Base-by-base conservation (phyloP, 2,888 invertebrate species). In the Nineta flava region DNA sequence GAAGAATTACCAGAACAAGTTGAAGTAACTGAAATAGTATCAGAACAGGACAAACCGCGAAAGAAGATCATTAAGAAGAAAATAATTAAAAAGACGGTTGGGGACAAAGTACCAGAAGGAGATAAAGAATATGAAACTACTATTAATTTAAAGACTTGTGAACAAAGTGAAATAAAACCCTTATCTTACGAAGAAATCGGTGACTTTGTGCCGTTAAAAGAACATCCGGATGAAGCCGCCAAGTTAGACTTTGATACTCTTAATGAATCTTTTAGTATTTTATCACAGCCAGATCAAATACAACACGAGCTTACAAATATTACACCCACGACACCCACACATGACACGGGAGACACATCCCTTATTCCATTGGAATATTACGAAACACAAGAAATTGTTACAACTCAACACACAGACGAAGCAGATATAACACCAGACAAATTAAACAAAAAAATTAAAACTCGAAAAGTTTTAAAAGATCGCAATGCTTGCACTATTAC, bases 1-100 rank as follows among this genome's bases (percentile, higher is more conserved):
- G 52, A 53, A 34, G 51, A 54, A 47, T 26, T 47, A 21, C 40
- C 47, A n/a, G 51, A 55, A 47, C 46, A 47, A 2, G 46, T 51
- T 31, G 2, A 43, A 43, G 10, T 43, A n/a, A 16, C 7, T 12
- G 43, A 43, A 15, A 10, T 43, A 3, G 15, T 9, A 7, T 5
- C n/a, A 4, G 5, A 16, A 15, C 15, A 38, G 31, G 49, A 42
- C 12, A 19, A 55, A 19, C 43, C 53, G 7, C 43, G 57, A 13
- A 34, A 47, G 38, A 35, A 52, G 21, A 42, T 43, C 16, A 46
- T 48, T 34, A 51, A 48, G n/a, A 56, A 44, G 43, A 9, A 51
- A 47, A 15, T 38, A 6, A 38, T 38, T 12, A 38, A 38, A 15
- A 38, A 16, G 9, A n/a, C 1, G 1, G 19, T 21, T 1, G 44